These are phyloP conservation scores for Drosophila atroscutellata DNA, from an alignment of 2,888 invertebrate genomes.

Conservation along the genomic window DNA sequence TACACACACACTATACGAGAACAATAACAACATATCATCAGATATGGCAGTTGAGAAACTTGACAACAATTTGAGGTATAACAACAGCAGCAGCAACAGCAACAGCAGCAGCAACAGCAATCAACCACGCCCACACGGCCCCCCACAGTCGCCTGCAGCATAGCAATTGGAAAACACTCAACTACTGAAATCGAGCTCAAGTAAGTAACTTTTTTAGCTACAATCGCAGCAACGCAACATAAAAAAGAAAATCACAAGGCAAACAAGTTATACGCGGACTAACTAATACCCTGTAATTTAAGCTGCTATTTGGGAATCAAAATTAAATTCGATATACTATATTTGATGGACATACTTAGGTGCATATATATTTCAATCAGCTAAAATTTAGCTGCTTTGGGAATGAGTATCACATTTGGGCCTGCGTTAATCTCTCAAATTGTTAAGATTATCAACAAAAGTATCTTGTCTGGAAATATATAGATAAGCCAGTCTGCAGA, in stretches of 20 bases:
- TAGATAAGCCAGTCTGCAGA: not conserved
- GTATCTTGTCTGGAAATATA: not conserved
- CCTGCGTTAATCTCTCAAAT: not conserved
- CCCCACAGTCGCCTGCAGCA: conserved; percentile 24
- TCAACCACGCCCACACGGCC: conserved; percentile 47
- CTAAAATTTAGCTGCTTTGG: not conserved
- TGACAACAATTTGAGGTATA: conserved; percentile 57
- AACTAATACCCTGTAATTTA: not conserved
- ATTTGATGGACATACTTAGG: not conserved
- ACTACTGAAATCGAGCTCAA: conserved; percentile 73
- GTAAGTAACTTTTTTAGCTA: conserved; percentile 66
- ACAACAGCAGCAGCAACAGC: conserved; percentile 10
- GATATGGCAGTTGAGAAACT: conserved; percentile 52
- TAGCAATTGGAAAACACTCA: conserved; percentile 74
- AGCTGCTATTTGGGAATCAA: not conserved
- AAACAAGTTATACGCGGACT: not conserved
- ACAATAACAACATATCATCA: conserved; percentile 32
- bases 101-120: conserved; percentile 31
- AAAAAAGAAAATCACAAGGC: not conserved
- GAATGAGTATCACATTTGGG: too few species aligned
- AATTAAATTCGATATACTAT: not conserved
- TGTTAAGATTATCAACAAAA: not conserved
- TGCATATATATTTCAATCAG: not conserved
- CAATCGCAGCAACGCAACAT: conserved; percentile 12
- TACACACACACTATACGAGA: conserved; percentile 1